Evolutionary conservation across 2,113 vertebrate genomes (phyloP).

Genomic region (Sceloporus tristichus): DNA sequence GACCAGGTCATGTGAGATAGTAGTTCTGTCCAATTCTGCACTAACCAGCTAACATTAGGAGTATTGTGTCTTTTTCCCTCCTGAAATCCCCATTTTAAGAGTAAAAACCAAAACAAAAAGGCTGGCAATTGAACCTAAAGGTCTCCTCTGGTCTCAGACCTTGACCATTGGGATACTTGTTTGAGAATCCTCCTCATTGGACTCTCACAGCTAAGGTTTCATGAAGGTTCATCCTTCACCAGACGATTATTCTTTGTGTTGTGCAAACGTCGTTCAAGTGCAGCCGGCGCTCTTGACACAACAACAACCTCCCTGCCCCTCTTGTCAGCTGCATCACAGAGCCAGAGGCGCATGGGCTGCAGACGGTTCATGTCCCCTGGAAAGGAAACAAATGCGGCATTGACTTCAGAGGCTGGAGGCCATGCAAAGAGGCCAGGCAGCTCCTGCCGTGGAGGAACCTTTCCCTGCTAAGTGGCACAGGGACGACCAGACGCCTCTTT

Average conservation of each 20-base stretch:
- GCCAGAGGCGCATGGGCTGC: neutral
- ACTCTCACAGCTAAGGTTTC: no score
- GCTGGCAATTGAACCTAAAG: no score
- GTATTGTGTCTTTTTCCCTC: no score
- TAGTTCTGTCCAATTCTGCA: no score
- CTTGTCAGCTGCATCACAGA: neutral
- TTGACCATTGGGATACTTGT: no score
- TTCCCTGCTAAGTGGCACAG: slow-evolving; percentile 53
- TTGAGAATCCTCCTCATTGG: no score
- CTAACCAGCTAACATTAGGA: no score
- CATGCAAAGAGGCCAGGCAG: neutral
- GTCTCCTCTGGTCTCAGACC: no score
- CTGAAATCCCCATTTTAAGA: no score
- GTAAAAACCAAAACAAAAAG: no score
- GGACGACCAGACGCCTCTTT: slow-evolving; percentile 40
- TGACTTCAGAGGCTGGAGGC: slow-evolving; percentile 32
- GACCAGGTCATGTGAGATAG: no score
- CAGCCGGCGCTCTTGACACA: neutral
- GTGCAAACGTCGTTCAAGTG: neutral
- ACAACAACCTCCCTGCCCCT: neutral
- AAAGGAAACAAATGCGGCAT: neutral
- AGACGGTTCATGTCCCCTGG: neutral
- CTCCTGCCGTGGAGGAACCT: slow-evolving; percentile 26
- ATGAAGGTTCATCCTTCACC: no score
- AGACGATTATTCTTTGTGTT: neutral